Evolutionary conservation across 35 echinoderm and acorn worm genomes (phyloP), one percentile per base, ranked within the genome.

Genomic region (Apostichopus parvimensis): DNA sequence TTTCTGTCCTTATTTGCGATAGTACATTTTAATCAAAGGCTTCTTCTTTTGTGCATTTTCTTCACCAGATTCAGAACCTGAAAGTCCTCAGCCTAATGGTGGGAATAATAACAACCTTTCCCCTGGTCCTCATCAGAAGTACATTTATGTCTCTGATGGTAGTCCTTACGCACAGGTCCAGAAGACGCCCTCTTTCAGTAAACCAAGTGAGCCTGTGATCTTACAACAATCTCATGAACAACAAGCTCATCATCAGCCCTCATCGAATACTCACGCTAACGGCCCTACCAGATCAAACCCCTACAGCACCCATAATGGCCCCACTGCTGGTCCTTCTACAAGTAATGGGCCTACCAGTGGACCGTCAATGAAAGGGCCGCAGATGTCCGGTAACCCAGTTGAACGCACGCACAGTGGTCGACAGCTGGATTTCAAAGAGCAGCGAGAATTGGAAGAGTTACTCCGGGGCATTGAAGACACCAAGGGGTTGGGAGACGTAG

Each of bases 161-260:
- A 99, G 97, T 79, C 89, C 95, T 6, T 99, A 99, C 58, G 97
- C 97, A 13, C 93, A 96, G 93, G 95, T 99, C 82, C 87, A 96
- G 86, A 99, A 99, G 59, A 90, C 92, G 1, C 94, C 94, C 54
- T 92, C 91, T 15, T 92, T 92, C 26, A 91, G 86, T 56, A 84
- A 77, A 11, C 17, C 73, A 22, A 64, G 84, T 24, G 78, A 94
- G 88, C 79, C 88, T 23, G 59, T 91, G 61, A 57, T 77, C 62
- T 1, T 79, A 79, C 84, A 57, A 53, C 56, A 53, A 24, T 73
- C 56, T 11, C 73, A 60, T 10, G 28, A 75, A 86, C 92, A 53
- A 61, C 73, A 81, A 24, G 72, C 26, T 81, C 92, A 23, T 12
- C 92, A 78, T 87, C 82, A 57, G 66, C 92, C 64, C 21, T 22